These are phyloP conservation scores for Rhea pennata DNA, from an alignment of 2,113 vertebrate species.

Conservation along the genomic window DNA sequence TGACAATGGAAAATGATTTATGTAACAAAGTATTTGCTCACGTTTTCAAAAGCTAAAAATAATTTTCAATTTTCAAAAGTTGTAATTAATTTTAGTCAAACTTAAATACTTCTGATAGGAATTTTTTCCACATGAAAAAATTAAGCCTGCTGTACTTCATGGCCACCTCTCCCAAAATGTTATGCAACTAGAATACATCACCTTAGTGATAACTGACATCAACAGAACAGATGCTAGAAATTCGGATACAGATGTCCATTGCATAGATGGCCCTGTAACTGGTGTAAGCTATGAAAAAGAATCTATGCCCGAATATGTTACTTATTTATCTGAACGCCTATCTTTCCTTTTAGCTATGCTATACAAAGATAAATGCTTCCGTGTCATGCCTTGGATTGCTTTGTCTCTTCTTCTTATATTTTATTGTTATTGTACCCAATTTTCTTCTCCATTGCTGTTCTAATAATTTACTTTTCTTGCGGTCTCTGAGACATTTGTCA, in stretches of 20 bases:
- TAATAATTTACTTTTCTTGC: conserved; percentile 11
- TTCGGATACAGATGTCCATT: neutral
- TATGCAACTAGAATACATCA: neutral
- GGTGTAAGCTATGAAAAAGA: neutral
- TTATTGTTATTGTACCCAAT: neutral
- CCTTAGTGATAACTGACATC: neutral
- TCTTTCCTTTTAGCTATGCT: neutral
- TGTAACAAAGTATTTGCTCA: too few relatives aligned
- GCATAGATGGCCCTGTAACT: neutral
- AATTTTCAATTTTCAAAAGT: too few relatives aligned
- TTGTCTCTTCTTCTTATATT: neutral
- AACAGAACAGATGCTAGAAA: neutral
- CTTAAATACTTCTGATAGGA: neutral
- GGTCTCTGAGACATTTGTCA: neutral
- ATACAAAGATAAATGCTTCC: neutral
- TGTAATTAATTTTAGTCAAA: neutral
- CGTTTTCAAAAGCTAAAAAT: too few relatives aligned
- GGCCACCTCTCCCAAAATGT: neutral
- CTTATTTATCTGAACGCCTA: neutral
- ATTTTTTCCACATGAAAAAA: neutral
- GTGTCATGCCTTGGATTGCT: neutral
- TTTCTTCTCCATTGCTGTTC: conserved; percentile 28
- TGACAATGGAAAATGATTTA: neutral
- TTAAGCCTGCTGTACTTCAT: neutral
- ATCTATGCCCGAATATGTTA: neutral